Conservation (phyloP, 2,797 vertebrate genomes). For the Sebastes paucispinis region DNA sequence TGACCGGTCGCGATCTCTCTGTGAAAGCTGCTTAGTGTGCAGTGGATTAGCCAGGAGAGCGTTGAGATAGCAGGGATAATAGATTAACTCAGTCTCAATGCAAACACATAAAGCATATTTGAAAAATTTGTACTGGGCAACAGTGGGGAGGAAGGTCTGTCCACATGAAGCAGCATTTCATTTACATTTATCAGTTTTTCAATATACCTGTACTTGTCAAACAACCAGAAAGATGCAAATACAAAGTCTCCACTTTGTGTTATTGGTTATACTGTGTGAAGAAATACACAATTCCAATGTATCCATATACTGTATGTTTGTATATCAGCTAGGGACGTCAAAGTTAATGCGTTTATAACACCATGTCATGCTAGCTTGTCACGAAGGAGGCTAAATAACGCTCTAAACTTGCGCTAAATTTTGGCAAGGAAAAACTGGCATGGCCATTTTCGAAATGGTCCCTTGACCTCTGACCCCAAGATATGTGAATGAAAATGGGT, state of each 20-base stretch:
- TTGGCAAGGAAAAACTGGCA: no score
- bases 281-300: neutral
- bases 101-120: constrained; percentile 28
- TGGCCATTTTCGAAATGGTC: no score
- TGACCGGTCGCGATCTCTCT: constrained; percentile 57
- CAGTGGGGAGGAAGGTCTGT: neutral
- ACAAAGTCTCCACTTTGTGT: neutral
- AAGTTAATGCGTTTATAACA: no score
- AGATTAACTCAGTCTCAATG: constrained; percentile 34
- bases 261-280: neutral
- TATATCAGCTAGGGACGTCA: no score
- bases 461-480: no score
- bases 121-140: neutral
- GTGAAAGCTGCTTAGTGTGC: constrained; percentile 69
- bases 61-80: constrained; percentile 42
- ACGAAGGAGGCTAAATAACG: no score
- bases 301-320: neutral
- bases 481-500: no score
- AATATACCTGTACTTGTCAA: no score
- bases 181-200: neutral
- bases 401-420: no score
- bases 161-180: neutral
- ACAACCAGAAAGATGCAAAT: neutral
- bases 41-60: constrained; percentile 55
- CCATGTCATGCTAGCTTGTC: no score